A percentile compares a stretch with the other conserved stretches of the same genome.
phyloP scores from a whole-genome alignment of 2,113 vertebrate species.

The Columba livia region DNA sequence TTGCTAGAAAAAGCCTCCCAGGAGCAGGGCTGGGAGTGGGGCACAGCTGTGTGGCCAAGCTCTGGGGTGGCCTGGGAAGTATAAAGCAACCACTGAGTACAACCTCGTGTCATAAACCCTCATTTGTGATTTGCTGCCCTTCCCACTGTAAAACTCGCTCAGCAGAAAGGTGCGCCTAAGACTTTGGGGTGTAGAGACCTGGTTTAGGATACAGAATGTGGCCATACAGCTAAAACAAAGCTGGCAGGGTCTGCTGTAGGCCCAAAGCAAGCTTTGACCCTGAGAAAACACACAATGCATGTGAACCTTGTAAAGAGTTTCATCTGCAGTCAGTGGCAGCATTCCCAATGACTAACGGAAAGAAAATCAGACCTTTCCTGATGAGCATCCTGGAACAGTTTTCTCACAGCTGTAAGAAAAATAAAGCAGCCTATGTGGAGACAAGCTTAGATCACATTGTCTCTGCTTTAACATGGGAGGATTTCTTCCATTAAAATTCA shows the following conservation, averaged over 20 bases:
- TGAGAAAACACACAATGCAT: background rate
- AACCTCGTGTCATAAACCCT: background rate
- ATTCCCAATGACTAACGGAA: background rate
- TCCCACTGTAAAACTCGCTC: accelerated
- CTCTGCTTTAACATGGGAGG: background rate
- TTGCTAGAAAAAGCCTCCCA: too few species aligned
- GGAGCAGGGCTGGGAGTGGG: background rate
- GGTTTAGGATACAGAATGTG: background rate
- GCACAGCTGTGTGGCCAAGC: background rate
- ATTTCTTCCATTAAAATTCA: background rate
- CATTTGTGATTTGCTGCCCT: background rate
- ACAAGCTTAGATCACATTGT: background rate
- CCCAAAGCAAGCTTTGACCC: background rate
- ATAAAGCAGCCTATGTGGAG: background rate
- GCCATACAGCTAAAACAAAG: background rate
- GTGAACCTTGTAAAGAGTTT: background rate
- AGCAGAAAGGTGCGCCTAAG: background rate
- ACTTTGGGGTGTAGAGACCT: background rate
- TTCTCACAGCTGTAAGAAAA: background rate
- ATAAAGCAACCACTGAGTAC: background rate
- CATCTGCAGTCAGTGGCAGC: slow-evolving; percentile 13
- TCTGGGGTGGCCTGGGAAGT: background rate
- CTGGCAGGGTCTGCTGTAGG: background rate
- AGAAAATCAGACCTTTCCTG: slow-evolving; percentile 3
- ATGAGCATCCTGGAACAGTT: background rate